Conservation (phyloP, 1,140 invertebrate species). For the Aleiodes sp. region DNA sequence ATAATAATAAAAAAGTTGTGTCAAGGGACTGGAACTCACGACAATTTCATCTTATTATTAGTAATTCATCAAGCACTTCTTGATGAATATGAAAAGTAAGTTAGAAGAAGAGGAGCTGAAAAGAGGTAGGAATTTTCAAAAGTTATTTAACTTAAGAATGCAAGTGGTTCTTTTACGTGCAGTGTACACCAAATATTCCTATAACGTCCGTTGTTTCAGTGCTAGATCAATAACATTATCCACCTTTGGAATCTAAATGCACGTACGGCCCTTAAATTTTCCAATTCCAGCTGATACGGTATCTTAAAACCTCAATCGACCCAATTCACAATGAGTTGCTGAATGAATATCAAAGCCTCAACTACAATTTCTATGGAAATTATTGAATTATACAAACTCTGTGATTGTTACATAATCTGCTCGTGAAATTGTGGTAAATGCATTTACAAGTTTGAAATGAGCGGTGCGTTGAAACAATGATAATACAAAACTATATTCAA, state of each 20-base stretch:
- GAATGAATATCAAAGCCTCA: neutral
- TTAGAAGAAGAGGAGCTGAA: neutral
- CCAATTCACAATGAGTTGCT: conserved; percentile 1
- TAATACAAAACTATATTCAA: neutral
- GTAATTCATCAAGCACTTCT: neutral
- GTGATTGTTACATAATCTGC: neutral
- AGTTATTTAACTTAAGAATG: neutral
- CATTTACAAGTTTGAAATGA: neutral
- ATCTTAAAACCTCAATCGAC: conserved; percentile 11
- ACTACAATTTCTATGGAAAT: neutral
- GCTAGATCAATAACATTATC: neutral
- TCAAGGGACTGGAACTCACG: neutral
- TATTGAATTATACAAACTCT: too few species aligned
- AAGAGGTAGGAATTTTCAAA: neutral
- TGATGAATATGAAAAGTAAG: neutral
- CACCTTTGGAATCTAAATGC: neutral
- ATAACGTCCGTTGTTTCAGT: neutral
- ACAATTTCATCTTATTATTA: neutral
- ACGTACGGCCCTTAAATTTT: conserved; percentile 19
- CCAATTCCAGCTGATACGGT: neutral
- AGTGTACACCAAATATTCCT: neutral
- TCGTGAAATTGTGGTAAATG: neutral
- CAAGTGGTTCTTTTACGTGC: neutral
- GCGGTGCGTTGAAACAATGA: neutral
- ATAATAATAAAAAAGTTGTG: neutral